A percentile compares a stretch with the other conserved stretches of the same genome.
phyloP scores from a whole-genome alignment of 2,888 invertebrate genomes.

The Aplocera efformata region DNA sequence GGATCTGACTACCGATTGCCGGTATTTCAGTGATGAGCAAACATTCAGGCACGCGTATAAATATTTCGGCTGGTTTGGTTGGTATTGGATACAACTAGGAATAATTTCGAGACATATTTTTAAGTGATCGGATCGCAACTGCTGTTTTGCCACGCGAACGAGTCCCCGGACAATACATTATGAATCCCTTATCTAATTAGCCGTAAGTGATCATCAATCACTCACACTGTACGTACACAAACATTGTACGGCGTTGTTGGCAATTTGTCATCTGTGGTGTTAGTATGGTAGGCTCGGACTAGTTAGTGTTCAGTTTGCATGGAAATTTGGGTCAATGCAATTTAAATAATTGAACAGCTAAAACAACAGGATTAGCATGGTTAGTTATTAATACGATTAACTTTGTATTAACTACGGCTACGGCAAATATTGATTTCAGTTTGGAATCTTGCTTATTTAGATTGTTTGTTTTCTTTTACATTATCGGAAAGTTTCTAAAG shows the following conservation, averaged over 20 bases:
- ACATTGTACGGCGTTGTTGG: slow-evolving; percentile 12
- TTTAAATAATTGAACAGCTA: not conserved
- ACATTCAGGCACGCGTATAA: too few species aligned
- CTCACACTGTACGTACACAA: slow-evolving; percentile 12
- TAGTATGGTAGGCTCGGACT: not conserved
- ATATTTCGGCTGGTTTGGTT: too few species aligned
- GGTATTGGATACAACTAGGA: too few species aligned
- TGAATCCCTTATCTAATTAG: slow-evolving; percentile 37
- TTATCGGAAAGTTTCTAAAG: too few species aligned
- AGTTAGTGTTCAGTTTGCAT: not conserved
- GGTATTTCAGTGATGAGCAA: too few species aligned
- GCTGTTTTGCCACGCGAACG: not conserved
- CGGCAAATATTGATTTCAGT: too few species aligned
- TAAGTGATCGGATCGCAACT: too few species aligned
- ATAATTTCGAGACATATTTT: too few species aligned
- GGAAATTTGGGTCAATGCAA: slow-evolving; percentile 5
- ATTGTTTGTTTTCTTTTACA: too few species aligned
- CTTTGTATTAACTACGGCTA: too few species aligned
- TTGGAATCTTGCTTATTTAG: too few species aligned
- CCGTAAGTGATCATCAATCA: slow-evolving; percentile 40
- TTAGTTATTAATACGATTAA: not conserved
- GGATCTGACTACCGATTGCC: too few species aligned
- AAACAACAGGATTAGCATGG: not conserved
- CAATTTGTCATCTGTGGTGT: slow-evolving; percentile 17
- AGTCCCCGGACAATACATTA: slow-evolving; percentile 8